Evolutionary conservation across 2,113 vertebrate species (phyloP), one percentile per base, ranked within the genome.

Genomic region (Periophthalmodon schlosseri): DNA sequence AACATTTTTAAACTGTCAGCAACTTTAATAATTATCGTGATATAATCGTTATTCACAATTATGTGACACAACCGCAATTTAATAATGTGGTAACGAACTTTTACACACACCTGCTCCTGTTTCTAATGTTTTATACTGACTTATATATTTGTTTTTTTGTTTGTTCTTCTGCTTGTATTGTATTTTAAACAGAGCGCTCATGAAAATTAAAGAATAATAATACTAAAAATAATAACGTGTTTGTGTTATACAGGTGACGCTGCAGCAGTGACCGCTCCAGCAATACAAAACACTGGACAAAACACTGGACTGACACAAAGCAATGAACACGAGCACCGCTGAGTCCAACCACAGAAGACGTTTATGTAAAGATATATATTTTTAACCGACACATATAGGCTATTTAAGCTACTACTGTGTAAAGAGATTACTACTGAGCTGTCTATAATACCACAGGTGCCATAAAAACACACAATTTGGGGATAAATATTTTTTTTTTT

Each of bases 391-490:
- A 84, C 95, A 96, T 95, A 95, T 56, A 56, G 52, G 52, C 52
- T 56, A 56, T 96, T 95, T 95, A 97, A 91, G 94, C 94, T 95
- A 95, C 96, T 95, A 97, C 96, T 98, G 97, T 99, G 95, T 95
- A 94, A 94, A 94, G 94, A 94, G 94, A 96, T 95, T 94, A 91
- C 93, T 93, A 95, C 95, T 94, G 93, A 95, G 95, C 95, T 96
- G 93, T 96, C 95, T 96, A 94, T 95, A 86, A 96, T 95, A 96
- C 97, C 97, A 95, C 95, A 95, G 95, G 97, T 99, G 97, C 97
- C 97, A 99, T 98, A 96, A 94, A 81, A 92, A 88, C 92, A 94
- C 92, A 90, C 90, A 87, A 92, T 82, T 82, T 91, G 89, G 90
- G 79, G 89, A 91, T 84, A 39, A 5, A 68, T 88, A 91, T 89